Percentiles rank a stretch among this genome's conserved stretches.
Conservation (phyloP, 2,888 invertebrate genomes). For the Sinodicranocentrus sp. region DNA sequence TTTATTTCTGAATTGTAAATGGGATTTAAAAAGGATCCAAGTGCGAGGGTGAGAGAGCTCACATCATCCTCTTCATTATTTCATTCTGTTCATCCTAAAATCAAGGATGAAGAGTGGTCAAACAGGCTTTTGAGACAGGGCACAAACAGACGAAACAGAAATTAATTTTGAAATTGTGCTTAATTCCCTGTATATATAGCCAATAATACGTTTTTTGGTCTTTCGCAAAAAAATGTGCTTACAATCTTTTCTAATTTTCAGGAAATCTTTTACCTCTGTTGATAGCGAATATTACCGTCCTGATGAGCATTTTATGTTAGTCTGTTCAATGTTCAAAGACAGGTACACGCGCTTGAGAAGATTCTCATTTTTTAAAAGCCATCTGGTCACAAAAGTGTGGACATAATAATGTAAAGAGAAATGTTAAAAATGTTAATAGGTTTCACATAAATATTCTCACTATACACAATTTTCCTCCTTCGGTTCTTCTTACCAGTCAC, state of each 20-base stretch:
- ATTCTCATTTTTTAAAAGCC: slow-evolving; percentile 14
- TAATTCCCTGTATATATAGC: slow-evolving; percentile 22
- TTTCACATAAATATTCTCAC: slow-evolving; percentile 9
- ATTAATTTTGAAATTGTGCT: slow-evolving; percentile 62
- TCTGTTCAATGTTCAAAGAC: background rate
- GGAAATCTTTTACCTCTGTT: no score
- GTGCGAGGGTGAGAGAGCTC: slow-evolving; percentile 22
- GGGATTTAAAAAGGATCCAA: slow-evolving; percentile 10
- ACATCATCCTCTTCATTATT: slow-evolving; percentile 23
- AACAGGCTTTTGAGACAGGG: slow-evolving; percentile 57
- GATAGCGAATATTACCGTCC: no score
- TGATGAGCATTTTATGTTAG: slow-evolving; percentile 1
- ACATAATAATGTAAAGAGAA: slow-evolving; percentile 26
- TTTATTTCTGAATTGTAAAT: slow-evolving; percentile 11
- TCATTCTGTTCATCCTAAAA: slow-evolving; percentile 14
- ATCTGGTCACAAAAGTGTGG: slow-evolving; percentile 17
- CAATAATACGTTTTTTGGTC: slow-evolving; percentile 4
- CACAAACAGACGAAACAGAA: slow-evolving; percentile 48
- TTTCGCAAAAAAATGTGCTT: slow-evolving; percentile 5
- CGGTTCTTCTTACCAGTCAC: background rate
- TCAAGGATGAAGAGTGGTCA: slow-evolving; percentile 55
- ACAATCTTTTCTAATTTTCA: slow-evolving; percentile 20
- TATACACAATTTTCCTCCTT: background rate
- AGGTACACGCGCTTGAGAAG: slow-evolving; percentile 4
- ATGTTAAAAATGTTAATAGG: slow-evolving; percentile 38